Conservation (phyloP, 1,140 invertebrate species). For the Neodiprion pinetum region DNA sequence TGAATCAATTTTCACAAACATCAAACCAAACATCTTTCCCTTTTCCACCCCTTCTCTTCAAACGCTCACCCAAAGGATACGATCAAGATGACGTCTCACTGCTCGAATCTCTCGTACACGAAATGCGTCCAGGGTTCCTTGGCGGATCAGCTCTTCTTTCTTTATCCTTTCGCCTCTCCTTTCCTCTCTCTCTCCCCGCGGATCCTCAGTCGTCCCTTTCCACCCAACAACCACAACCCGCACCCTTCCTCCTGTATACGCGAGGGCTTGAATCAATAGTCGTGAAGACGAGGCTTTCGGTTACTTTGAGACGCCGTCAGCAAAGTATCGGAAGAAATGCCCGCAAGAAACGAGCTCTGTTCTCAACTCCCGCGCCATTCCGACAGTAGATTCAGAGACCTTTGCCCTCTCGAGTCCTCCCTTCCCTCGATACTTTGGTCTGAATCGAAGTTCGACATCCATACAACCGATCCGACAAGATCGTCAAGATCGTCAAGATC, state of each 20-base stretch:
- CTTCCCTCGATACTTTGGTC: no score
- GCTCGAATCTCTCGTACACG: background rate
- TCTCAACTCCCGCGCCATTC: background rate
- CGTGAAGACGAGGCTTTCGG: background rate
- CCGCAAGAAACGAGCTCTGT: conserved; percentile 1
- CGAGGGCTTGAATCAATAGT: conserved; percentile 4
- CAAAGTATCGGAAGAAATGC: conserved; percentile 4
- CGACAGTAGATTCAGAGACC: no score
- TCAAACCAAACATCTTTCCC: background rate
- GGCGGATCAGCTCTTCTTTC: no score
- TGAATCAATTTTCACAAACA: conserved; percentile 7
- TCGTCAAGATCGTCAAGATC: no score
- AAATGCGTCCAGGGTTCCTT: background rate
- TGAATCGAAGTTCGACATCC: no score
- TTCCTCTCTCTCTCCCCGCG: background rate
- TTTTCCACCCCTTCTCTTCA: background rate
- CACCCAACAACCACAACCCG: background rate
- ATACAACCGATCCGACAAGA: no score
- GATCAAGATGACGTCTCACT: conserved; percentile 1
- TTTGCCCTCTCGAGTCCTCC: no score
- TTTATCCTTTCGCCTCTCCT: background rate
- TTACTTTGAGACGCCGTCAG: conserved; percentile 7
- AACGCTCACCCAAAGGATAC: conserved; percentile 2
- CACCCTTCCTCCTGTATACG: background rate
- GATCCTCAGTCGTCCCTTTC: background rate